Base-by-base conservation (phyloP, 2,113 vertebrate genomes). In the Saccopteryx leptura region DNA sequence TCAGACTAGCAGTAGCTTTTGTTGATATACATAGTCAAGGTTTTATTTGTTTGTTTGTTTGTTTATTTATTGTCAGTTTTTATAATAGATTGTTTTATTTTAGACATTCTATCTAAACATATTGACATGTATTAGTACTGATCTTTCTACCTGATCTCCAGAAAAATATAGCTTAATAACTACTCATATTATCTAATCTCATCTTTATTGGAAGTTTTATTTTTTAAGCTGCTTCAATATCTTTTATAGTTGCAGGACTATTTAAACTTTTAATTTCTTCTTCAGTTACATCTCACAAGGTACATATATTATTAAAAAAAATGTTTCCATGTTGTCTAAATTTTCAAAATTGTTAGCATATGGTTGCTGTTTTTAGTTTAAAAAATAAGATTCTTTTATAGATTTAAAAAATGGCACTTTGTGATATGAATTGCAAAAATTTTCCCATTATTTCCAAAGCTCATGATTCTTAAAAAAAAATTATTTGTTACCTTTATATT, bases 251-350 rank as follows among this genome's bases (percentile, higher is more conserved):
- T 94, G 7, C 2, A 66, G 33, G 33, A 91, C 46, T 79, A 66
- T 80, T 72, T 39, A 78, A 74, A 9, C 14, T 83, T 88, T 96
- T 75, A 79, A 31, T 85, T 78, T 90, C 54, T 94, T 90, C 19
- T 80, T 58, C 24, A 84, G 66, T 58, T 1, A 50, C 18, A 66
- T 72, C 14, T 94, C 7, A 60, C 48, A 76, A 56, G 46, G 56
- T 23, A 19, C 63, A 50, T 68, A 26, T 85, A 65, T 75, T 39
- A 61, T 84, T 89, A 78, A 68, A 93, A 71, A 54, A 90, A 96
- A 81, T 9, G 52, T 80, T 79, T 69, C 68, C 33, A 58, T 76
- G 18, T 71, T 89, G 52, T 72, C 31, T 91, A 46, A 72, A n/a
- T 86, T 92, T 93, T 75, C 52, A 56, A 56, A 83, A 85, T 80